Base-by-base conservation (phyloP, 2,797 vertebrate genomes). In the Salarias fasciatus region DNA sequence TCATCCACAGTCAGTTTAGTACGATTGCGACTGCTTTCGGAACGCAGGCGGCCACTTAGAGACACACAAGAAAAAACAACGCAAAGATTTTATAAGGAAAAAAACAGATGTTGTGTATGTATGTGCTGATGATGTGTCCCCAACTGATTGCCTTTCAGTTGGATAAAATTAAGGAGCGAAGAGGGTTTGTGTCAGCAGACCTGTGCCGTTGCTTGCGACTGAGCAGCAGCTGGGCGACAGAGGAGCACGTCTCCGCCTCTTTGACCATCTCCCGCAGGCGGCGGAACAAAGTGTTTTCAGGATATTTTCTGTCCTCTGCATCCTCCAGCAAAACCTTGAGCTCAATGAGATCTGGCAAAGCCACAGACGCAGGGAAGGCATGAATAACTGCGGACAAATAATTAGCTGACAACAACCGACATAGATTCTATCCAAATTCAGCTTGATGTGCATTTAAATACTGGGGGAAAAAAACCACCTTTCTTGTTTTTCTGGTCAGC, bases 181-280 rank as follows among this genome's bases (percentile, higher is more conserved):
- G 35, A 51, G 43, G 8, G 8, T 63, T 1, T 6, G 3, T 5
- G 8, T 29, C 14, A n/a, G 51, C 91, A 82, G 75, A 98, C 97
- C 94, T 99, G 82, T 96, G 96, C 24, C 95, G 96, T 68, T 98
- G 97, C 69, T 98, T 99, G 88, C 96, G 96, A 86, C 95, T 96
- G 69, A 99, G 93, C 71, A 99, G 94, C 58, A 99, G 90, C 81
- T 99, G 96, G 53, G 97, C 97, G 9, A 99, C 97, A 9, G 98
- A 99, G 41, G 96, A 97, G 87, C 98, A 99, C 0, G 96, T 98
- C 86, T 99, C 98, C 0, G 97, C 97, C 86, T 99, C 97, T 85
- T 98, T 99, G 37, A 99, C 96, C 83, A 96, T 95, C 83, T 98
- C 96, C 67, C 94, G 91, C 37, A 99, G 95, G 53, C 91, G 94